phyloP scores from a whole-genome alignment of 30 jellyfish, hydroid and myxozoan genomes.

The Hydra vulgaris region DNA sequence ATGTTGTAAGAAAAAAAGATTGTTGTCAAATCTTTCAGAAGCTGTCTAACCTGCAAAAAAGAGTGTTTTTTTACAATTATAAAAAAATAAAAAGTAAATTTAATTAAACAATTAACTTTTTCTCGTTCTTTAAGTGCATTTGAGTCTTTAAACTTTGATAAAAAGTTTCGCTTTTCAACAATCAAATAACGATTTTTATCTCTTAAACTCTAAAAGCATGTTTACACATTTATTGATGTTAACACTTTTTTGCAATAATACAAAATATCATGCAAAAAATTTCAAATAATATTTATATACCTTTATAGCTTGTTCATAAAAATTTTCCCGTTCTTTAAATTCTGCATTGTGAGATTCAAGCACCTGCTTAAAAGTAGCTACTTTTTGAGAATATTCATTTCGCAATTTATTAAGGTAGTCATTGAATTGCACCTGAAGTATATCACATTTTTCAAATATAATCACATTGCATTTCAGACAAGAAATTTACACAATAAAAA shows the following conservation, averaged over 20 bases:
- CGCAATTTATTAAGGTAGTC: conserved; percentile 76
- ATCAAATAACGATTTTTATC: conserved; percentile 57
- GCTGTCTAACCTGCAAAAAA: too few species aligned
- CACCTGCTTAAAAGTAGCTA: conserved; percentile 55
- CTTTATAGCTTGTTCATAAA: conserved; percentile 53
- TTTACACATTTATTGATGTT: background rate
- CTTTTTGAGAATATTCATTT: conserved; percentile 64
- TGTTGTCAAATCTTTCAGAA: too few species aligned
- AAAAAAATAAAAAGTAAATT: too few species aligned
- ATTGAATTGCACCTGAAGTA: conserved; percentile 96
- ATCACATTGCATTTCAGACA: background rate
- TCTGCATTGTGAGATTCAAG: conserved; percentile 76
- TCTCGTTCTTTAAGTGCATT: conserved; percentile 49
- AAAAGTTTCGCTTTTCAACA: conserved; percentile 51
- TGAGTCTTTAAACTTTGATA: conserved; percentile 42
- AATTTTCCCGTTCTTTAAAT: conserved; percentile 40
- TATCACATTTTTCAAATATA: conserved; percentile 1
- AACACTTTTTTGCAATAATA: background rate
- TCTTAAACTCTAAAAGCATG: conserved; percentile 59
- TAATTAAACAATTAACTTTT: too few species aligned
- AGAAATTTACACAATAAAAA: background rate
- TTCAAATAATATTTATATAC: conserved; percentile 9
- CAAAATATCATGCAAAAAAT: background rate
- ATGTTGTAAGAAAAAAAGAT: too few species aligned
- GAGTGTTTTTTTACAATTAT: too few species aligned